Conservation (phyloP, 2,888 invertebrate genomes). For the Drosophila phalerata region DNA sequence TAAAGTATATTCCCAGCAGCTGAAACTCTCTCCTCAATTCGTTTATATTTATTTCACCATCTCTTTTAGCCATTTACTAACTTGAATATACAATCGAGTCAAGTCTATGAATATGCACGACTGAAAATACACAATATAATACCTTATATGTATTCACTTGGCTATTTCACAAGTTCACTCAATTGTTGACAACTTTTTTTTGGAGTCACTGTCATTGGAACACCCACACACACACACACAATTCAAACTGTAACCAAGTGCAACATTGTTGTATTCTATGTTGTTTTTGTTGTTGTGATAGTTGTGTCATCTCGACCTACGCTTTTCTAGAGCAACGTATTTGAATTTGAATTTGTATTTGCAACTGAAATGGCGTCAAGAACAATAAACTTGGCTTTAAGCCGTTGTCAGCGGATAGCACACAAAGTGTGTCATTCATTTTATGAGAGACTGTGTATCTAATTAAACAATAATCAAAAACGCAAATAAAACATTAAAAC, state of each 20-base stretch:
- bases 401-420: conserved; percentile 7
- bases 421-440: conserved; percentile 35
- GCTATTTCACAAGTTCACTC: conserved; percentile 30
- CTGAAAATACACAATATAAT: background rate
- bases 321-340: conserved; percentile 8
- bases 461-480: conserved; percentile 75
- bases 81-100: background rate
- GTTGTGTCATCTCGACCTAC: conserved; percentile 33
- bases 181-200: conserved; percentile 35
- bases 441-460: conserved; percentile 20
- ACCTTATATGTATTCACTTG: conserved; percentile 11
- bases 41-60: conserved; percentile 5
- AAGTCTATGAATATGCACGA: conserved; percentile 9
- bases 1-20: background rate
- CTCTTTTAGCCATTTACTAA: background rate
- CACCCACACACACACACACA: conserved; percentile 25
- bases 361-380: conserved; percentile 37
- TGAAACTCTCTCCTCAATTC: background rate
- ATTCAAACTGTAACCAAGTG: conserved; percentile 19
- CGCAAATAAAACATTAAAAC: conserved; percentile 70
- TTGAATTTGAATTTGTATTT: conserved; percentile 37
- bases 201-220: conserved; percentile 17
- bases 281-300: background rate
- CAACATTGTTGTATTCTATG: conserved; percentile 19
- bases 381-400: conserved; percentile 66